Evolutionary conservation across 2,888 invertebrate genomes (phyloP).

Genomic region (Ganaspis brasiliensis): DNA sequence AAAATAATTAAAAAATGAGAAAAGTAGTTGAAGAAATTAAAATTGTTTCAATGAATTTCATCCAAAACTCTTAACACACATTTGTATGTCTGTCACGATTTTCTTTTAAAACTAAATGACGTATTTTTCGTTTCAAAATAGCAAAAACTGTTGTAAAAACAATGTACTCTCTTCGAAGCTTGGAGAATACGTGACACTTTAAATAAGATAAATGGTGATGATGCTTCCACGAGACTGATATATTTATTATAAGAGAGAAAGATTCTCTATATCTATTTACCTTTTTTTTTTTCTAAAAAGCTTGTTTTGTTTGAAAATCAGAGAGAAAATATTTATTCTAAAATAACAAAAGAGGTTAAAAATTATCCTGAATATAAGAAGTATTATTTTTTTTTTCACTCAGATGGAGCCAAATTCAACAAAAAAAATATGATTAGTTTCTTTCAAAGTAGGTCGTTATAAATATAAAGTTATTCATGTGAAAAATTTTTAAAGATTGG

Average conservation of each 20-base stretch:
- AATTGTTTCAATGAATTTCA: too few relatives aligned
- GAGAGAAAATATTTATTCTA: too few relatives aligned
- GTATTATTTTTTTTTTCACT: too few relatives aligned
- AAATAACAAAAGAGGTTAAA: too few relatives aligned
- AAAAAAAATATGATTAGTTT: too few relatives aligned
- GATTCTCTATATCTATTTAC: too few relatives aligned
- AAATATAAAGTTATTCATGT: slow-evolving; percentile 1
- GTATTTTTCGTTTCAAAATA: background rate
- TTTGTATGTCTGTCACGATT: background rate
- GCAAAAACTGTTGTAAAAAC: slow-evolving; percentile 1
- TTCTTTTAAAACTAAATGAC: background rate
- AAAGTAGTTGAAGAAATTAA: too few relatives aligned
- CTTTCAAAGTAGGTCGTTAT: background rate
- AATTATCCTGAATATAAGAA: too few relatives aligned
- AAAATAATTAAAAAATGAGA: too few relatives aligned
- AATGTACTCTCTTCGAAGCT: slow-evolving; percentile 7
- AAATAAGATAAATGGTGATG: slow-evolving; percentile 19
- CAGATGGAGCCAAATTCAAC: too few relatives aligned
- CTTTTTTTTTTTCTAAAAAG: background rate
- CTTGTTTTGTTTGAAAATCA: too few relatives aligned
- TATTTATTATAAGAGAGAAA: slow-evolving; percentile 22
- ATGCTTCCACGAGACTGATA: background rate
- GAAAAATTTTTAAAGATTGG: slow-evolving; percentile 27
- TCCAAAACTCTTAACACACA: too few relatives aligned
- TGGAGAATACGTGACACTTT: slow-evolving; percentile 16